Conservation (phyloP, 2,888 invertebrate species). For the Biston betularia region DNA sequence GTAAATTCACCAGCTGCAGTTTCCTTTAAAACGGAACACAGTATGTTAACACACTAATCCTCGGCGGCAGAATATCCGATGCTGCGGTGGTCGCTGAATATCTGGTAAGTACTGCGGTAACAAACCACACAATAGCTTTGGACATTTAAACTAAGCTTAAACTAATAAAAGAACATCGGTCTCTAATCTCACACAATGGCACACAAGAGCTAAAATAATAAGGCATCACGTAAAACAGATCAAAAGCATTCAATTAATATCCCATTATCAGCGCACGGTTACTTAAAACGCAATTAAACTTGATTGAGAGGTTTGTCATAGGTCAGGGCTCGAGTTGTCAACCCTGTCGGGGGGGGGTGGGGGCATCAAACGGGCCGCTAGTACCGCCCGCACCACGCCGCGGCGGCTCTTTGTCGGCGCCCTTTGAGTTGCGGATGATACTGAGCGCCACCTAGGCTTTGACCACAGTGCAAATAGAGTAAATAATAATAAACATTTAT, state of each 20-base stretch:
- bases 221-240: constrained; percentile 41
- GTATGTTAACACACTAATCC: too few species aligned
- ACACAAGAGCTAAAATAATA: constrained; percentile 39
- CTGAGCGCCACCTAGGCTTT: constrained; percentile 61
- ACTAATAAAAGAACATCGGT: constrained; percentile 33
- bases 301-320: constrained; percentile 62
- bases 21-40: too few species aligned
- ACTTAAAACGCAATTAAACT: constrained; percentile 61
- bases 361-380: constrained; percentile 81
- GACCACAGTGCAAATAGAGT: constrained; percentile 46
- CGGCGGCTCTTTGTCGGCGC: constrained; percentile 82
- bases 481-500: constrained; percentile 26
- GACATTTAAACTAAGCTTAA: neutral
- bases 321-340: constrained; percentile 50
- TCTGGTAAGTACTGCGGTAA: too few species aligned
- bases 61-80: too few species aligned
- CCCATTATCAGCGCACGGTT: constrained; percentile 48
- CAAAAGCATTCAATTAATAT: constrained; percentile 47
- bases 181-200: constrained; percentile 28
- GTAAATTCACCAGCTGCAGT: too few species aligned
- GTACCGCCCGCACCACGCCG: constrained; percentile 80
- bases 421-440: constrained; percentile 81
- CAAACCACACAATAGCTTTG: too few species aligned
- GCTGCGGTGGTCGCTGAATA: too few species aligned
- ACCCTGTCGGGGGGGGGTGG: constrained; percentile 55